Evolutionary conservation across 2,797 vertebrate genomes (phyloP), one percentile per base, ranked within the genome.

Genomic region (Serranus cabrilla): DNA sequence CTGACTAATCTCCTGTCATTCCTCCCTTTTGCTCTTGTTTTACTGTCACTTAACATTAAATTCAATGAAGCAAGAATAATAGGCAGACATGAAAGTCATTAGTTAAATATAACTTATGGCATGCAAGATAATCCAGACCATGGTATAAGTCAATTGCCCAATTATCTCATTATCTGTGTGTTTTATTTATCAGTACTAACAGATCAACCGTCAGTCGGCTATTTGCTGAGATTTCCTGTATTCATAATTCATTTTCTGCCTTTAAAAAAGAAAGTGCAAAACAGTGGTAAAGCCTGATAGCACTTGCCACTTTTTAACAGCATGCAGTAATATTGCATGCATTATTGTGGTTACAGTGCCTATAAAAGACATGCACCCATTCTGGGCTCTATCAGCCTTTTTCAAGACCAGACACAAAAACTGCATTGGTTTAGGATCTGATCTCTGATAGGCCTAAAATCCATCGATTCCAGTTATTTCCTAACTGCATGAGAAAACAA

Each of bases 51-150:
- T 20, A 12, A 60, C 5, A 42, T 51, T 40, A 46, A 39, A 34
- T 31, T n/a, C 23, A 64, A 25, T 46, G 10, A 51, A 43, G 34
- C 3, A 1, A 18, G 14, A 34, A 50, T 27, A 42, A 20, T 20
- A 10, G 3, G 5, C 51, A 43, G 45, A 66, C 12, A 42, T 50
- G 20, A 50, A n/a, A 34, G 23, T 31, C 5, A 25, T 25, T 42
- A 31, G 7, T 42, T 37, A 37, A 21, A 20, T 49, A 7, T 47
- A 11, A 37, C n/a, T 11, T 37, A 49, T 49, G 31, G 21, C 25
- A 70, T 65, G 11, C n/a, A 49, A n/a, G n/a, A 57, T 68, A 37
- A 49, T 23, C 23, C 34, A 51, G 6, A 23, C 47, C 34, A 23
- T 5, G 23, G 31, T 31, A 37, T 37, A 3, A 37, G 12, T 11